phyloP scores from a whole-genome alignment of 2,797 vertebrate genomes.

The Rhadinocentrus ornatus region DNA sequence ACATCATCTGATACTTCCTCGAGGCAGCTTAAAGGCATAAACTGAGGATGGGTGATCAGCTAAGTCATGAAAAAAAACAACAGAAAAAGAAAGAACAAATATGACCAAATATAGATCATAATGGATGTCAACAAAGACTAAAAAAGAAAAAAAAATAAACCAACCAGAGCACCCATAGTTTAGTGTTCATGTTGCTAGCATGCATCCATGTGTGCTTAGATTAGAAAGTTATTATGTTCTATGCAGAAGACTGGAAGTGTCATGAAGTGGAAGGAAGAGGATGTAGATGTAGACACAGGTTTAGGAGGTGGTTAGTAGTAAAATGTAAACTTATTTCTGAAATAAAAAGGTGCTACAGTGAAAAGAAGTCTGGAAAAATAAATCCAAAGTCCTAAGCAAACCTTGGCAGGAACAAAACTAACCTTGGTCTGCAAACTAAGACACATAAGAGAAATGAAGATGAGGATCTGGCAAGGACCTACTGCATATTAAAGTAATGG shows the following conservation, averaged over 20 bases:
- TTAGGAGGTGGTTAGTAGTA: not conserved
- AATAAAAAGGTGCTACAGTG: not conserved
- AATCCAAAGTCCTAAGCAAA: not conserved
- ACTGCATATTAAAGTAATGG: not conserved
- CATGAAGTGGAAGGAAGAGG: not conserved
- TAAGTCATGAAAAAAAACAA: too few relatives aligned
- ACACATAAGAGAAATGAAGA: not conserved
- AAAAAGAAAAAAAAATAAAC: not conserved
- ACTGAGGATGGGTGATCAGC: slow-evolving; percentile 14
- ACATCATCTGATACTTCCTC: slow-evolving; percentile 57
- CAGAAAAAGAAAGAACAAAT: slow-evolving; percentile 13
- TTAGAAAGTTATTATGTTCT: not conserved
- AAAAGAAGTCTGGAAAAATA: not conserved
- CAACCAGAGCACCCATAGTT: not conserved
- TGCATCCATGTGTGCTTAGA: not conserved
- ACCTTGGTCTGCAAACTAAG: not conserved
- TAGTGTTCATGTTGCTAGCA: not conserved
- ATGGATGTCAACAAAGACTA: not conserved
- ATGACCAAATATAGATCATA: not conserved
- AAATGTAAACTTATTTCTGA: not conserved
- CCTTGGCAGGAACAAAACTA: not conserved
- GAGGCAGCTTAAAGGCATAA: slow-evolving; percentile 20
- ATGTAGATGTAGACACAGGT: not conserved
- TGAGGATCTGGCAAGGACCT: not conserved
- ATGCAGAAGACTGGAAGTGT: not conserved